phyloP scores from a whole-genome alignment of 1,140 invertebrate species.

The Leptopilina boulardi region DNA sequence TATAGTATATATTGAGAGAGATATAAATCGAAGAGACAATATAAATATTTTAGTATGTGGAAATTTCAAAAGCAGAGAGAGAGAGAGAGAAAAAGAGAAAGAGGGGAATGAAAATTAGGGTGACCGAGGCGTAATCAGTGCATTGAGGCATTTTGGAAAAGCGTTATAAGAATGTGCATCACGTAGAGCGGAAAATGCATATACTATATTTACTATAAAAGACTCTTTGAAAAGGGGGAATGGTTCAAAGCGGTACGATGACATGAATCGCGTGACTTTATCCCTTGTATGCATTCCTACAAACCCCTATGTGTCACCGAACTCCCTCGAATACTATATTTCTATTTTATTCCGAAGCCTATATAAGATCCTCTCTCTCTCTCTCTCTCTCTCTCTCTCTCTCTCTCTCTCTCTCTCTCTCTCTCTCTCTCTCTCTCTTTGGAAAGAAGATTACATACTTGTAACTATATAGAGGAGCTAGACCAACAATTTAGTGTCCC shows the following conservation, averaged over 20 bases:
- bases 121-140: slow-evolving; percentile 49
- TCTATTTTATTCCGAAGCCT: slow-evolving; percentile 39
- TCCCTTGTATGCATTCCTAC: slow-evolving; percentile 12
- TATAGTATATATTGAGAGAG: slow-evolving; percentile 3
- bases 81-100: too few species aligned
- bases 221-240: slow-evolving; percentile 36
- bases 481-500: neutral
- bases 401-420: slow-evolving; percentile 28
- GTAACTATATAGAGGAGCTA: neutral
- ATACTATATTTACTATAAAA: slow-evolving; percentile 27
- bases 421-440: neutral
- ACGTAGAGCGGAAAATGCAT: neutral
- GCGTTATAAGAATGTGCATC: slow-evolving; percentile 48
- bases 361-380: slow-evolving; percentile 36
- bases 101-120: slow-evolving; percentile 38
- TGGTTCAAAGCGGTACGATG: slow-evolving; percentile 67
- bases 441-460: neutral
- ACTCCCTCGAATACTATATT: neutral
- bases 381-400: slow-evolving; percentile 1
- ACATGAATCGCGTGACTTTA: slow-evolving; percentile 67
- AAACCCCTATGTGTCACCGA: neutral
- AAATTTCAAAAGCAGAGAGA: neutral
- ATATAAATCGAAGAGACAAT: neutral
- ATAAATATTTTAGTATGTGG: too few species aligned
- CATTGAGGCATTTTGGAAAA: slow-evolving; percentile 9